Evolutionary conservation across 1,140 invertebrate genomes (phyloP), one percentile per base, ranked within the genome.

Genomic region (Hyphantria cunea): DNA sequence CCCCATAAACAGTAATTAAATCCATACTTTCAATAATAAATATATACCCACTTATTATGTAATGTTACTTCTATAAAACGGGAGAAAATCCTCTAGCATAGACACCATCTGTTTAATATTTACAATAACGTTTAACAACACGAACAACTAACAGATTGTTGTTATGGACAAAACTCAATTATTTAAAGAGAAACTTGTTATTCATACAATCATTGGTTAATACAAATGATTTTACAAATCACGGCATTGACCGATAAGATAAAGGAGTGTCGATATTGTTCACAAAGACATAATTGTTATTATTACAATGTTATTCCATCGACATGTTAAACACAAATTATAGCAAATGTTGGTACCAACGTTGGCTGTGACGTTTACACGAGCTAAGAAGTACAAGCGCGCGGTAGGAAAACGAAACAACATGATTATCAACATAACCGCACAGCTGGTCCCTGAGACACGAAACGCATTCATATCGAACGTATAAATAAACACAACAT

Each of bases 341-440:
- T 61, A 37, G 14, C 62, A 41, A 74, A 74, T 32, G 54, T 70
- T 77, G 59, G 72, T 17, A 17, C 72, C 63, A 76, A 76, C 51
- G 53, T 78, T 79, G 68, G 71, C 54, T 50, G 68, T 74, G 72
- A 74, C 70, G 66, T 72, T 59, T 69, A 74, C 74, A 70, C 64
- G 66, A 58, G 56, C 60, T 56, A 66, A 72, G 48, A 51, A 47
- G 63, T 63, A 70, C 66, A 68, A 62, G 66, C 70, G 64, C 56
- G 60, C 63, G 71, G 68, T 70, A 75, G 72, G 72, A 78, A 78
- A 76, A 80, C 76, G 77, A 82, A n/a, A 82, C 68, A 82, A 78
- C 76, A 77, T 72, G 75, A 72, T 73, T 80, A 82, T 80, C 74
- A 82, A 82, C 76, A 66, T 70, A 56, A 58, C 37, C 64, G 66